Evolutionary conservation across 1,140 invertebrate genomes (phyloP).

Genomic region (Aporrectodea caliginosa): DNA sequence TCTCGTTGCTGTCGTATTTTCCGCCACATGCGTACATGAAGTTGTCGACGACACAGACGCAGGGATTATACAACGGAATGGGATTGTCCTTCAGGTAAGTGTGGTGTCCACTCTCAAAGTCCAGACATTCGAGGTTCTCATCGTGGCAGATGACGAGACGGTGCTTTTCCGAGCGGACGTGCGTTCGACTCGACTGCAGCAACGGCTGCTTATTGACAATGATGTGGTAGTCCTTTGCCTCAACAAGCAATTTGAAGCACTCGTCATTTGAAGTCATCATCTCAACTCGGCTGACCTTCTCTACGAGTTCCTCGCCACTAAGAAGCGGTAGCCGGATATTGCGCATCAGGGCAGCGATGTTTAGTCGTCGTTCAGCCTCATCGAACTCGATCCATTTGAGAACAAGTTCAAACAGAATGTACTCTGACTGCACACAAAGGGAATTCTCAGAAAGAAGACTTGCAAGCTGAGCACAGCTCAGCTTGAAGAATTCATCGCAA

Average conservation of each 20-base stretch:
- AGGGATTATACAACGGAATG: constrained; percentile 51
- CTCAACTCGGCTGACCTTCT: constrained; percentile 47
- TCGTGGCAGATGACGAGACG: constrained; percentile 50
- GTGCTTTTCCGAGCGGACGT: constrained; percentile 45
- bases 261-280: constrained; percentile 46
- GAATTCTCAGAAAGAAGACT: constrained; percentile 41
- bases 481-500: constrained; percentile 46
- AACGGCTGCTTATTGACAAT: constrained; percentile 50
- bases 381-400: constrained; percentile 46
- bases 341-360: constrained; percentile 44
- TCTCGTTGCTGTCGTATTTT: constrained; percentile 52
- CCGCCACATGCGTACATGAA: constrained; percentile 56
- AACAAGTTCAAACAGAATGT: constrained; percentile 46
- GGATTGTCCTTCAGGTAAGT: constrained; percentile 46
- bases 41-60: constrained; percentile 53
- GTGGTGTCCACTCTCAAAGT: constrained; percentile 43
- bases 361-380: constrained; percentile 37
- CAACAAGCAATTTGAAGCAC: constrained; percentile 47
- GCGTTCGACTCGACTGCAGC: constrained; percentile 46
- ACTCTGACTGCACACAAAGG: constrained; percentile 43
- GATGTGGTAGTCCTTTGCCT: constrained; percentile 55
- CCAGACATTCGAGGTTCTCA: constrained; percentile 49
- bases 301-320: constrained; percentile 51
- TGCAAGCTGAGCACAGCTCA: constrained; percentile 45
- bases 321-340: constrained; percentile 50